A percentile compares a stretch with the other conserved stretches of the same genome.
Evolutionary conservation across 2,113 vertebrate genomes (phyloP).

Genomic region (Pygoscelis antarcticus): DNA sequence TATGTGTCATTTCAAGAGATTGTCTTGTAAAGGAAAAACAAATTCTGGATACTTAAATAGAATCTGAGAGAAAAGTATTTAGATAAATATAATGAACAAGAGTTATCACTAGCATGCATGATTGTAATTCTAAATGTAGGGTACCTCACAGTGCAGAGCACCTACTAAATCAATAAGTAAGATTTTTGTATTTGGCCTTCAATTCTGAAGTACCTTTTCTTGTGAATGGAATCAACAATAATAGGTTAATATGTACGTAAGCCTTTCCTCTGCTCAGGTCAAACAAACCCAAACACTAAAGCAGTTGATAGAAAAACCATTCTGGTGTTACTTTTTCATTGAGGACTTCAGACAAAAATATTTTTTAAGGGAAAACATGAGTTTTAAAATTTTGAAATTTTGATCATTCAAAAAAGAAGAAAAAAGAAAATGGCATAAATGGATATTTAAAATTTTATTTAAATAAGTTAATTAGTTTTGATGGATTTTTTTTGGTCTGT

Average conservation of each 20-base stretch:
- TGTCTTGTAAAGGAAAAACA: not conserved
- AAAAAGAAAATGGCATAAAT: not conserved
- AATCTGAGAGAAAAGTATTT: not conserved
- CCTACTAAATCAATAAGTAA: not conserved
- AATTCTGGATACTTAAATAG: not conserved
- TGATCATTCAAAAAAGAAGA: not conserved
- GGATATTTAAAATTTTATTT: not conserved
- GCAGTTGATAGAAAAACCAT: not conserved
- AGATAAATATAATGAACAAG: not conserved
- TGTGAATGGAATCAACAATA: not conserved
- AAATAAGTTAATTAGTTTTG: not conserved
- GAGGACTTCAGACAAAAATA: not conserved
- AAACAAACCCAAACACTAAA: not conserved
- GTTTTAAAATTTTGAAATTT: not conserved
- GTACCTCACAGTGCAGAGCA: not conserved
- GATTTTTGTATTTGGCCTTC: not conserved
- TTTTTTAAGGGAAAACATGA: not conserved
- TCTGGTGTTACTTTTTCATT: not conserved
- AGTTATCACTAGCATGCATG: not conserved
- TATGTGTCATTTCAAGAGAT: not conserved
- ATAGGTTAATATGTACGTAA: not conserved
- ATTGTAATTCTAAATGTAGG: not conserved
- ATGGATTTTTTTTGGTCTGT: not conserved
- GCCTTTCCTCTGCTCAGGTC: not conserved
- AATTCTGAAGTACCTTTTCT: not conserved